Base-by-base conservation (phyloP, 2,888 invertebrate species). In the Trachelus troglodyta region DNA sequence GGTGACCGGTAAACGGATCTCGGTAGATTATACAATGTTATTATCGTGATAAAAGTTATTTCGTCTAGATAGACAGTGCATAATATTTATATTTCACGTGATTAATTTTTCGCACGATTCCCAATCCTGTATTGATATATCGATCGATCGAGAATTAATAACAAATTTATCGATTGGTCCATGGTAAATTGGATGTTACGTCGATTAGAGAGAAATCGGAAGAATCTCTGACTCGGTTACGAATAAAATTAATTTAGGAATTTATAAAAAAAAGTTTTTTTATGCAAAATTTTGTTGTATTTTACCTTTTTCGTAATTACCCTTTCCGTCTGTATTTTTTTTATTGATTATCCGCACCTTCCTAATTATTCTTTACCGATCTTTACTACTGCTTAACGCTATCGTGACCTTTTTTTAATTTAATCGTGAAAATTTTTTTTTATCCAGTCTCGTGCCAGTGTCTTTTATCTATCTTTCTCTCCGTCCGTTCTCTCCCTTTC, bases 401-500 rank as follows among this genome's bases (percentile, higher is more conserved):
- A 56, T 23, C 56, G 1, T 37, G 37, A 12, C 0, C 4, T 37
- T 37, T 37, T 56, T 56, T 15, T 23, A 15, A 56, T 56, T 56
- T 56, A 9, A 23, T 56, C 56, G 0, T 56, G 1, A 9, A 1
- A 15, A 23, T 23, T 40, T 37, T 12, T 37, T 56, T 23, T 56
- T 23, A 56, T 56, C 23, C 56, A 56, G 56, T 23, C 56, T 56
- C 56, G 56, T 56, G 56, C 23, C 56, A 56, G 2, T 56, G 9
- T 56, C 23, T 9, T 56, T 56, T 40, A 40, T 69, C 69, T 33
- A 69, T 78, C 76, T 37, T 71, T 71, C n/a, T 79, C 73, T 78
- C 75, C 77, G 34, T 34, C 9, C 34, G 34, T 71, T 71, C n/a
- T 79, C 73, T 78, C 75, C 77, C 79, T 76, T 77, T 76, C 34